A percentile compares a stretch with the other conserved stretches of the same genome.
Conservation (phyloP, 2,113 vertebrate species). For the Perca flavescens region DNA sequence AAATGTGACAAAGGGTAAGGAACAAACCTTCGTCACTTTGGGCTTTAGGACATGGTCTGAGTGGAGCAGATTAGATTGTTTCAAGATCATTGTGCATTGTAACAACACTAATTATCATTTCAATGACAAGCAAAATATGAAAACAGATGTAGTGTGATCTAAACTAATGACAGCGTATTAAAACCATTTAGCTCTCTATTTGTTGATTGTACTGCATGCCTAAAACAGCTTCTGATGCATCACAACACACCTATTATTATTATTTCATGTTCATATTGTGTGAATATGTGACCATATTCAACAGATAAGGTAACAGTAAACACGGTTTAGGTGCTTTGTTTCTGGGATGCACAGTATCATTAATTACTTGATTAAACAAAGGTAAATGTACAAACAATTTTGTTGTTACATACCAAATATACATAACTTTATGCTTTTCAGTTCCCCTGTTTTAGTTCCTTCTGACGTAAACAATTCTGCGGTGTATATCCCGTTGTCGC, state of each 20-base stretch:
- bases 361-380: not conserved
- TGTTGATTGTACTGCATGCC: not conserved
- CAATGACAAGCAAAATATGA: not conserved
- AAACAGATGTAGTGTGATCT: not conserved
- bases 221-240: not conserved
- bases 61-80: not conserved
- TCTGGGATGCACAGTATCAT: no score
- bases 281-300: not conserved
- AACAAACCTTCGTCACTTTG: fast-evolving
- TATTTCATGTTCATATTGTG: not conserved
- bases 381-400: fast-evolving
- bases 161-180: not conserved
- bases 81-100: no score
- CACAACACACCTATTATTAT: not conserved
- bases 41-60: not conserved
- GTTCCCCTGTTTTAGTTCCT: no score
- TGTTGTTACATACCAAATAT: conserved; percentile 38
- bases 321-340: no score
- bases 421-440: fast-evolving
- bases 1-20: fast-evolving
- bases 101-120: not conserved
- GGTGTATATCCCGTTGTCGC: fast-evolving
- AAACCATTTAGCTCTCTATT: no score
- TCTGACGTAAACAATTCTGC: not conserved
- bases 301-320: not conserved